Evolutionary conservation across 2,113 vertebrate genomes (phyloP), one percentile per base, ranked within the genome.

Genomic region (Lagopus leucura): DNA sequence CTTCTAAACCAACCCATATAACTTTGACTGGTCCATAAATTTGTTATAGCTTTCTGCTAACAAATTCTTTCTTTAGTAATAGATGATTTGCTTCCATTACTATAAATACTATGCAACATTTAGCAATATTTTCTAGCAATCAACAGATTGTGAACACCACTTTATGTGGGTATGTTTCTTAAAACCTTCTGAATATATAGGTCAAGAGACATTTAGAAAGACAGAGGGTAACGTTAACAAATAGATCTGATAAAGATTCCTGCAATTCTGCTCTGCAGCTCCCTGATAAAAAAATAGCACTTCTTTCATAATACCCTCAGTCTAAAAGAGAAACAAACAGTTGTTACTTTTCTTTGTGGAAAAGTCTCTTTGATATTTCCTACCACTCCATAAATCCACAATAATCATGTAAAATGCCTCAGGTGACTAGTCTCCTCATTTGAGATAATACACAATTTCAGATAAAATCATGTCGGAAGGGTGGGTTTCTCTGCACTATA

Each of bases 101-200:
- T 93, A 30, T 64, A 88, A 93, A 71, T 75, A 86, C 55, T 52
- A 38, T 2, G 2, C 32, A 91, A 83, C 50, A 82, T 78, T 91
- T 82, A 91, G 28, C 34, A 79, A 71, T 88, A 75, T 90, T 92
- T 94, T 93, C 82, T 58, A 48, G 34, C 69, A 80, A 8, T 70
- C 69, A 77, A 83, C 72, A 86, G 82, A 82, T 30, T 82, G 75
- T 91, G 54, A n/a, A 42, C 47, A 61, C 36, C 24, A n/a, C 40
- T 16, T 86, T 63, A 58, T 0, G 0, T 48, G 28, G 45, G 32
- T 63, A 40, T 82, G 40, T 86, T 69, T 73, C 75, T 75, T 69
- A 75, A 72, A n/a, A 30, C 11, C 32, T 45, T 21, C 3, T 52
- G 89, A 82, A 65, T 30, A 52, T 22, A 64, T 25, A 82, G 75